These are phyloP conservation scores for Papilio protenor DNA, from an alignment of 2,888 invertebrate genomes.

Conservation along the genomic window DNA sequence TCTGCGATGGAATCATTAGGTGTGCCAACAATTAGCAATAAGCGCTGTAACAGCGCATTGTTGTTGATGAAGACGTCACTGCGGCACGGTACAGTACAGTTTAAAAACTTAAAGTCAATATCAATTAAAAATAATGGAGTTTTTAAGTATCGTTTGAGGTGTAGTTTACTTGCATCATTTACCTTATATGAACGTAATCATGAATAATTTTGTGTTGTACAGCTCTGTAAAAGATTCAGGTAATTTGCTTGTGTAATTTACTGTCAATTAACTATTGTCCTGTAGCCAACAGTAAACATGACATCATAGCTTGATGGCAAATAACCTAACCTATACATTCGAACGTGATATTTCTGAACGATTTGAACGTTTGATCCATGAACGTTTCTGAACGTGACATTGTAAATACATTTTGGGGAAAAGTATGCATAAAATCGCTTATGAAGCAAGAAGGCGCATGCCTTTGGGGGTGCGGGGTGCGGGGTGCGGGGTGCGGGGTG, in stretches of 20 bases:
- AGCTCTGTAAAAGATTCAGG: too few species aligned
- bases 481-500: background rate
- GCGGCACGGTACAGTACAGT: background rate
- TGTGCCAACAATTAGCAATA: slow-evolving; percentile 70
- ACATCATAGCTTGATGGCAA: too few species aligned
- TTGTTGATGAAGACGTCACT: slow-evolving; percentile 63
- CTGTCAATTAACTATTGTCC: too few species aligned
- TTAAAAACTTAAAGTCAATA: background rate
- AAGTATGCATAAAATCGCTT: background rate
- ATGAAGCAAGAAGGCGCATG: background rate
- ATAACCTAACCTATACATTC: background rate
- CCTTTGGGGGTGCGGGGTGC: background rate
- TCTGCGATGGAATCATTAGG: slow-evolving; percentile 48
- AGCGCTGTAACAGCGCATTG: slow-evolving; percentile 66
- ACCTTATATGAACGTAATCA: background rate
- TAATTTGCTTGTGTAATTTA: too few species aligned
- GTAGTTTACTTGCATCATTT: background rate
- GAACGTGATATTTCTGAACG: background rate
- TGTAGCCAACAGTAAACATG: too few species aligned
- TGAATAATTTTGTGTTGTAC: too few species aligned
- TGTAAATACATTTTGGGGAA: background rate
- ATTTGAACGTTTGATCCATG: background rate
- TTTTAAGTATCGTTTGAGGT: background rate
- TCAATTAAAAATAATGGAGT: background rate
- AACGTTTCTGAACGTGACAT: too few species aligned